Conservation (phyloP, 2,888 invertebrate species). For the Minunthozetes semirufus region DNA sequence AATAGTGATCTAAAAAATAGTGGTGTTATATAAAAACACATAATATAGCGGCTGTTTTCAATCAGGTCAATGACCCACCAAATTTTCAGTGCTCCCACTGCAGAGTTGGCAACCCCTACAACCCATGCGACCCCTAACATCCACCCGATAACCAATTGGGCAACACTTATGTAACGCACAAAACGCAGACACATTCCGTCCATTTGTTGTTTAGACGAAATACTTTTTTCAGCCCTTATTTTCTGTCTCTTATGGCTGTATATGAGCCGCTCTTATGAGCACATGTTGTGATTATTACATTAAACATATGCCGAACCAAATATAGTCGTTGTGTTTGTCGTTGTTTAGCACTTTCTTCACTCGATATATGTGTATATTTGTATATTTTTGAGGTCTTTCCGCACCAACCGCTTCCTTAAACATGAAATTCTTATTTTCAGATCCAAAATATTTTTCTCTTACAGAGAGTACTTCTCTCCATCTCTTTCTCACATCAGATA, state of each 20-base stretch:
- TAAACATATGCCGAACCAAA: constrained; percentile 18
- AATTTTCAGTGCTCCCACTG: not conserved
- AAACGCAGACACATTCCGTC: not conserved
- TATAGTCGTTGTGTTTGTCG: not conserved
- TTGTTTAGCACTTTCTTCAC: constrained; percentile 11
- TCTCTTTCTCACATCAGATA: no score
- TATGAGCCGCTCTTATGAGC: not conserved
- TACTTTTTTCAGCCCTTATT: not conserved
- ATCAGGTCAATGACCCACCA: constrained; percentile 23
- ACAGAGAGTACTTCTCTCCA: no score
- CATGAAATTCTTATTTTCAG: not conserved
- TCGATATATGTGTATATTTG: not conserved
- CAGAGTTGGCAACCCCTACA: not conserved
- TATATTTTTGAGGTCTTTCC: not conserved
- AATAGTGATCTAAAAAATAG: not conserved
- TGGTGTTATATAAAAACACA: not conserved
- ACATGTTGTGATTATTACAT: constrained; percentile 20
- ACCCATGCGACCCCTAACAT: not conserved
- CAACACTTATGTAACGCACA: constrained; percentile 7
- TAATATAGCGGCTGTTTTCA: constrained; percentile 16
- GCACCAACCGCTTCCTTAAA: constrained; percentile 3
- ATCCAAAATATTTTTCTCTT: not conserved
- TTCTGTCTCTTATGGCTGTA: not conserved
- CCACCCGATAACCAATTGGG: constrained; percentile 26
- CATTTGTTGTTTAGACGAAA: constrained; percentile 2